Conservation (phyloP, 2,113 vertebrate genomes). For the Oryzias javanicus region DNA sequence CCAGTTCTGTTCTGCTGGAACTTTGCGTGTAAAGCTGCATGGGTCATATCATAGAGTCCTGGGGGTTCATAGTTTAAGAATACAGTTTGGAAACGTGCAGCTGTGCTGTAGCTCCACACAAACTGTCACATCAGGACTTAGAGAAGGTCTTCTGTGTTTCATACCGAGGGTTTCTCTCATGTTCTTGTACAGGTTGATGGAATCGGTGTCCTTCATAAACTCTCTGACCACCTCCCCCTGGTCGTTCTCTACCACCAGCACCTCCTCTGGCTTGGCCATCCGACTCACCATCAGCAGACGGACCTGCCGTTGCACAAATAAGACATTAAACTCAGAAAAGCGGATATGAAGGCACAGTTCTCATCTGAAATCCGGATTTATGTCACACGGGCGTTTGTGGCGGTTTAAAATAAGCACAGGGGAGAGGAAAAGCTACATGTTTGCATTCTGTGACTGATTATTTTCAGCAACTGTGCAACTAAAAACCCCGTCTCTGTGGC, state of each 20-base stretch:
- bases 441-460: slow-evolving; percentile 11
- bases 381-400: not conserved
- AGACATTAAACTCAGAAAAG: slow-evolving; percentile 6
- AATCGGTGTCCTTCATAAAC: slow-evolving; percentile 99
- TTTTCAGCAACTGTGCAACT: slow-evolving; percentile 23
- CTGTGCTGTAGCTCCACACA: too few species aligned
- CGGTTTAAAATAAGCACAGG: not conserved
- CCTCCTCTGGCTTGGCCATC: slow-evolving; percentile 98
- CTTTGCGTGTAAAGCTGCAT: too few species aligned
- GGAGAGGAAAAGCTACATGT: not conserved
- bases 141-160: slow-evolving; percentile 16
- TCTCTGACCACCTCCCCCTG: slow-evolving; percentile 98
- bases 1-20: too few species aligned
- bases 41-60: too few species aligned
- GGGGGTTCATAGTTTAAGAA: too few species aligned
- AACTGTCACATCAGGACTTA: too few species aligned
- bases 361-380: not conserved
- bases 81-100: too few species aligned
- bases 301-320: slow-evolving; percentile 75
- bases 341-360: not conserved
- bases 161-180: slow-evolving; percentile 98
- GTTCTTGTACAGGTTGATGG: slow-evolving; percentile 98
- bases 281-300: slow-evolving; percentile 97
- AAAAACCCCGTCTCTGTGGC: slow-evolving; percentile 37
- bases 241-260: slow-evolving; percentile 98